These are phyloP conservation scores for Nomada flava DNA, from an alignment of 2,888 invertebrate genomes.

Conservation along the genomic window DNA sequence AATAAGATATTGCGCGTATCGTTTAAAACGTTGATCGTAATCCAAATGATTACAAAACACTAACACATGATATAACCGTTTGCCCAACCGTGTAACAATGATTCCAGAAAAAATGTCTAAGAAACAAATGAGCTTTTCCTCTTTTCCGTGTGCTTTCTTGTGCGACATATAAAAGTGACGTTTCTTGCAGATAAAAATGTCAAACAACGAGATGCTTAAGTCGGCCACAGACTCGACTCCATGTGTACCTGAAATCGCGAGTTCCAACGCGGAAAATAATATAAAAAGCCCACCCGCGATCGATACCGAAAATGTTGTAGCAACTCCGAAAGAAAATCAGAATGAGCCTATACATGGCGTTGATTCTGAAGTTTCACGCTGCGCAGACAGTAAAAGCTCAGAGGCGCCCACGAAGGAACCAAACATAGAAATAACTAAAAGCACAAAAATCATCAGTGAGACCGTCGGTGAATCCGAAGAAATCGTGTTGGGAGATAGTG, in stretches of 20 bases:
- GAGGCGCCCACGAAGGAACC: not conserved
- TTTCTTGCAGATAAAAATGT: slow-evolving; percentile 69
- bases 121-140: slow-evolving; percentile 13
- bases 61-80: not conserved
- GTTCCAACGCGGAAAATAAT: slow-evolving; percentile 3
- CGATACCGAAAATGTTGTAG: slow-evolving; percentile 1
- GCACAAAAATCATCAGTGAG: not conserved
- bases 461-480: not conserved
- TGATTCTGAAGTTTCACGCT: not conserved
- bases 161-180: slow-evolving; percentile 31
- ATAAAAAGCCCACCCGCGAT: not conserved
- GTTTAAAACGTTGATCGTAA: not conserved
- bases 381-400: not conserved
- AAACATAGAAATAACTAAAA: not conserved
- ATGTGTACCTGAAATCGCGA: slow-evolving; percentile 5
- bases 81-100: not conserved
- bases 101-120: slow-evolving; percentile 11
- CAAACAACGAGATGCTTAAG: slow-evolving; percentile 56
- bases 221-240: slow-evolving; percentile 66
- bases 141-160: slow-evolving; percentile 10
- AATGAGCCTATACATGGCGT: not conserved
- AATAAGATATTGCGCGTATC: not conserved
- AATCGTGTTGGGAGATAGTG: not conserved
- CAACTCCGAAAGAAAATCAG: not conserved
- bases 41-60: not conserved